Evolutionary conservation across 92 coral and sea anemone genomes (phyloP).

Genomic region (Parazoanthus darwini): DNA sequence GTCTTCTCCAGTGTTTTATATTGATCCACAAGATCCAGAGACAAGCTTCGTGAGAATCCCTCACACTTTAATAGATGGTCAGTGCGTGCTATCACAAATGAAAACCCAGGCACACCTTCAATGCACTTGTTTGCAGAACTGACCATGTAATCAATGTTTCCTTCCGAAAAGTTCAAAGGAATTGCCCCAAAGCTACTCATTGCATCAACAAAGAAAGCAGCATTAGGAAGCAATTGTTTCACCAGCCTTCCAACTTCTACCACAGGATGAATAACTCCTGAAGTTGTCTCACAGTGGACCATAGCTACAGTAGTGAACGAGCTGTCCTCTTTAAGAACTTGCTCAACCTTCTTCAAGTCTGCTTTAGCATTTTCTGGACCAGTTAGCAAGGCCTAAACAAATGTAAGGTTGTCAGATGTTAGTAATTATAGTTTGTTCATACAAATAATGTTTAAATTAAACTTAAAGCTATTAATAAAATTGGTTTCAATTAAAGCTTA

Average conservation of each 20-base stretch:
- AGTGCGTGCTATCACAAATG: conserved; percentile 81
- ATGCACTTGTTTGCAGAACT: conserved; percentile 99
- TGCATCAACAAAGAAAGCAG: conserved; percentile 96
- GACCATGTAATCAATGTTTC: conserved; percentile 85
- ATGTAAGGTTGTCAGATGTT: background rate
- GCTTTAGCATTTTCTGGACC: conserved; percentile 80
- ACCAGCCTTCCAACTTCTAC: conserved; percentile 84
- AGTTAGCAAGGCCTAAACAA: conserved; percentile 67
- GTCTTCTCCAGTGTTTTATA: conserved; percentile 81
- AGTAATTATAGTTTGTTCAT: too few species aligned
- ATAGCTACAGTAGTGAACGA: conserved; percentile 86
- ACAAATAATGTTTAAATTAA: too few species aligned
- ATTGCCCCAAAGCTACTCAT: conserved; percentile 99
- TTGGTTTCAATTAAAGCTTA: too few species aligned
- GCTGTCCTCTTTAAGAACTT: conserved; percentile 63
- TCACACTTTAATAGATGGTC: conserved; percentile 75
- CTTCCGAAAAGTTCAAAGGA: conserved; percentile 78
- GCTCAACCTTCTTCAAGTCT: conserved; percentile 74
- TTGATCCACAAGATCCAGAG: conserved; percentile 90
- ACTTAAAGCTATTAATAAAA: too few species aligned
- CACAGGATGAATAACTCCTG: conserved; percentile 95
- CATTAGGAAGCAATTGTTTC: conserved; percentile 74
- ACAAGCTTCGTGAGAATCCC: conserved; percentile 84
- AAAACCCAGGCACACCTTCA: conserved; percentile 98
- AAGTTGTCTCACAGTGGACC: conserved; percentile 97